A percentile compares a stretch with the other conserved stretches of the same genome.
Conservation (phyloP, 1,140 invertebrate species). For the Batillaria attramentaria region DNA sequence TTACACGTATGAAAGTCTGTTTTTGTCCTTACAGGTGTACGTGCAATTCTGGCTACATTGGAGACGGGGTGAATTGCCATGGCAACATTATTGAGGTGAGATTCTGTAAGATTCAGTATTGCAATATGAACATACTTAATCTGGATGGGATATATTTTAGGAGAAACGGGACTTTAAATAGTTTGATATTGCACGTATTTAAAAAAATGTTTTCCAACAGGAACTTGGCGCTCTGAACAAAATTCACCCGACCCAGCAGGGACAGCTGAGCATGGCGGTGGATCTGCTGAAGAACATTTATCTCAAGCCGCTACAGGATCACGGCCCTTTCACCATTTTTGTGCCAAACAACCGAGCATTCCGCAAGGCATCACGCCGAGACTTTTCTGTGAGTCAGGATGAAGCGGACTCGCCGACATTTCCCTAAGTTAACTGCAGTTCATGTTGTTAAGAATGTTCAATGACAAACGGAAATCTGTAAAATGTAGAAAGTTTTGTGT, state of each 20-base stretch:
- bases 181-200: not conserved
- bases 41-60: conserved; percentile 56
- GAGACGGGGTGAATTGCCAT: conserved; percentile 53
- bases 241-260: conserved; percentile 35
- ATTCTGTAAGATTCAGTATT: not conserved
- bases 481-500: too few species aligned
- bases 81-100: conserved; percentile 60
- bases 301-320: conserved; percentile 41
- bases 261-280: conserved; percentile 39
- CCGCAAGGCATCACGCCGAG: conserved; percentile 21
- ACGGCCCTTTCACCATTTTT: conserved; percentile 64
- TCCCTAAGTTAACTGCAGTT: too few species aligned
- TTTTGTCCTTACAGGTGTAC: conserved; percentile 48
- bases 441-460: too few species aligned
- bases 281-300: conserved; percentile 47
- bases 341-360: conserved; percentile 52
- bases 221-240: conserved; percentile 46
- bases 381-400: conserved; percentile 2
- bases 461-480: too few species aligned
- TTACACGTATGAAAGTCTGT: conserved; percentile 18
- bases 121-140: not conserved
- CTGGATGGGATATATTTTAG: not conserved
- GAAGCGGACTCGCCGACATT: too few species aligned
- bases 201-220: conserved; percentile 35
- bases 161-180: not conserved